These are phyloP conservation scores for Leptobrachium ailaonicum DNA, from an alignment of 2,113 vertebrate species.

Conservation along the genomic window DNA sequence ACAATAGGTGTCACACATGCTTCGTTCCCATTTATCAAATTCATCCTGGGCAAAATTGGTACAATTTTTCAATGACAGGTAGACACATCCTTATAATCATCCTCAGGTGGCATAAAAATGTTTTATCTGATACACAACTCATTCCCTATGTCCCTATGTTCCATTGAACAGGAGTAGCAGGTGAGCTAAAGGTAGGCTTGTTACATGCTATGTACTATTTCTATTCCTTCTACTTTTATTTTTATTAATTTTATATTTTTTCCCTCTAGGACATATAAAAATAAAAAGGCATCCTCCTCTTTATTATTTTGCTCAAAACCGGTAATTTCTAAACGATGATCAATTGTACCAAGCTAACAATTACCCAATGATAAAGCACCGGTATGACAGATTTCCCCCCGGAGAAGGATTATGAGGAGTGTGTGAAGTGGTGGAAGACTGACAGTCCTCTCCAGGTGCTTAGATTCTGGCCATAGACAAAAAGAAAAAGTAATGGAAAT, in stretches of 20 bases:
- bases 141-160: too few relatives aligned
- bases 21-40: too few relatives aligned
- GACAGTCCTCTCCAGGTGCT: not conserved
- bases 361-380: constrained; percentile 2
- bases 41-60: too few relatives aligned
- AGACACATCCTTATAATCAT: too few relatives aligned
- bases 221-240: not conserved
- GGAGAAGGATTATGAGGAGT: not conserved
- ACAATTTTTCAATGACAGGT: too few relatives aligned
- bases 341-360: not conserved
- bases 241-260: not conserved
- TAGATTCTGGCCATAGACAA: not conserved
- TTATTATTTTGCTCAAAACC: not conserved
- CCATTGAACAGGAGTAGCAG: too few relatives aligned
- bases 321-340: not conserved
- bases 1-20: too few relatives aligned
- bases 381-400: not conserved
- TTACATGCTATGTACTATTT: too few relatives aligned
- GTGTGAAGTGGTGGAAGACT: not conserved
- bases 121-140: too few relatives aligned
- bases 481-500: not conserved
- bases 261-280: not conserved
- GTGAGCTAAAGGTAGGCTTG: too few relatives aligned
- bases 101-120: too few relatives aligned
- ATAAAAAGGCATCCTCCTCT: not conserved